Evolutionary conservation across 1,140 invertebrate species (phyloP).

Genomic region (Drosophila suzukii): DNA sequence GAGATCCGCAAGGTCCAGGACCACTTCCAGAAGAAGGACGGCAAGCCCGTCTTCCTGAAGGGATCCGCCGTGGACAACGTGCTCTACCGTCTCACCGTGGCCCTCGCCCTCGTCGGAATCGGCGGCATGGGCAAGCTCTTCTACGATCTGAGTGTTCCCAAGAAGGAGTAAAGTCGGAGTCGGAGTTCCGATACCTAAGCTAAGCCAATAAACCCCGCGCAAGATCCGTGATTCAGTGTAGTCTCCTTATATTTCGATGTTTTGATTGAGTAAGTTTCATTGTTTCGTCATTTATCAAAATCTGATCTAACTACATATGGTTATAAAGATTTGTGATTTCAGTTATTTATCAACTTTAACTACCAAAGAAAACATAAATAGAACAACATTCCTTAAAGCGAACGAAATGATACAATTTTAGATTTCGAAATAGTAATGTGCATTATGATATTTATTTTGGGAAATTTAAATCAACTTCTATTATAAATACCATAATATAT

Average conservation of each 20-base stretch:
- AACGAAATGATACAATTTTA: no score
- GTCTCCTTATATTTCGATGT: constrained; percentile 74
- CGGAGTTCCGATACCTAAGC: constrained; percentile 45
- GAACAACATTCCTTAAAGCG: neutral
- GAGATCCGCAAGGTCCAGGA: constrained; percentile 84
- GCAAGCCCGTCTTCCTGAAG: constrained; percentile 87
- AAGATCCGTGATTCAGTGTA: constrained; percentile 55
- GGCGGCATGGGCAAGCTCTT: constrained; percentile 80
- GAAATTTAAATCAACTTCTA: no score
- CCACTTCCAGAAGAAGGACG: constrained; percentile 86
- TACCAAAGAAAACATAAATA: no score
- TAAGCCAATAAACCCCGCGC: constrained; percentile 45
- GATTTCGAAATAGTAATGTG: no score
- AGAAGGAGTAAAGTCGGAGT: constrained; percentile 43
- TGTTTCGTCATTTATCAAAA: no score
- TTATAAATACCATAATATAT: no score
- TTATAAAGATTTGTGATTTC: no score
- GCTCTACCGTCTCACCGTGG: constrained; percentile 85
- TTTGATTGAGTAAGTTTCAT: constrained; percentile 62
- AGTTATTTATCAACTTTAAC: no score
- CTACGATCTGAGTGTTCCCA: constrained; percentile 77
- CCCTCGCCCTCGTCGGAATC: constrained; percentile 84
- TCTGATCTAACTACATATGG: no score
- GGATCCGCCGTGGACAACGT: constrained; percentile 86
- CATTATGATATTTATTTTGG: neutral